phyloP scores from a whole-genome alignment of 2,888 invertebrate species.

The Agrochola macilenta region DNA sequence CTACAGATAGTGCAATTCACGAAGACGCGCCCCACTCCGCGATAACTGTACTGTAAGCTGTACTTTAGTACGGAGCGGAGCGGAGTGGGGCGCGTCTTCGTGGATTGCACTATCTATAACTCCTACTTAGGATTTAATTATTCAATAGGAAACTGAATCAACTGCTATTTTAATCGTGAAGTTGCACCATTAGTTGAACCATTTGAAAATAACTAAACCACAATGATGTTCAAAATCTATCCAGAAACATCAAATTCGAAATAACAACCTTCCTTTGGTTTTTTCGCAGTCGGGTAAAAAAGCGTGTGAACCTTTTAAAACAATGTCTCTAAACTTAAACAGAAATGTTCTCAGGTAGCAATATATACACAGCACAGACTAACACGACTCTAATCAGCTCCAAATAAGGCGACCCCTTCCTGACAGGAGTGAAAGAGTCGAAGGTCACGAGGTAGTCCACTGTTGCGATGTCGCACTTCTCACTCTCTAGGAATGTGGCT shows the following conservation, averaged over 20 bases:
- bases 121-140: too few species aligned
- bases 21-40: too few species aligned
- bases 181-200: too few species aligned
- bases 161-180: background rate
- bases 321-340: background rate
- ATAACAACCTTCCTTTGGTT: background rate
- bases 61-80: too few species aligned
- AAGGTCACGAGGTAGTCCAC: constrained; percentile 80
- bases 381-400: constrained; percentile 81
- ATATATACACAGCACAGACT: constrained; percentile 59
- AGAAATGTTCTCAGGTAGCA: background rate
- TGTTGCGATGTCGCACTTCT: constrained; percentile 90
- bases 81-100: too few species aligned
- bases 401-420: constrained; percentile 79
- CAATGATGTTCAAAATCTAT: background rate
- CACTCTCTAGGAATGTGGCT: constrained; percentile 88
- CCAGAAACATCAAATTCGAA: background rate
- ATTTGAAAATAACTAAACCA: background rate
- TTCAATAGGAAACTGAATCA: too few species aligned
- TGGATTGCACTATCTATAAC: too few species aligned
- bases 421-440: constrained; percentile 77
- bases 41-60: too few species aligned
- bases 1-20: too few species aligned
- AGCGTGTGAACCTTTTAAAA: background rate
- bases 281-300: background rate